phyloP scores from a whole-genome alignment of 1,140 invertebrate species.

The Pectinophora gossypiella region DNA sequence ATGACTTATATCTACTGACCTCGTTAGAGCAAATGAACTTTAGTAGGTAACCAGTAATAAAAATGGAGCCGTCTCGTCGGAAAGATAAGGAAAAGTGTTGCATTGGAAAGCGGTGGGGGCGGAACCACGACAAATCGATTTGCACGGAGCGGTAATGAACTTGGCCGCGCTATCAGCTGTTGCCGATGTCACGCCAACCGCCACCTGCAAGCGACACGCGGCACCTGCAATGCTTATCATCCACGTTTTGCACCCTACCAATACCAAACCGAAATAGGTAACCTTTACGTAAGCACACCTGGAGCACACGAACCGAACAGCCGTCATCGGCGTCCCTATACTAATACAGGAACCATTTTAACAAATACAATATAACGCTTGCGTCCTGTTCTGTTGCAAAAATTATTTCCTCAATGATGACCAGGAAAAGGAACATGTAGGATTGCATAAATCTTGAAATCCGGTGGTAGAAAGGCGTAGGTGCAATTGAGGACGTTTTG shows the following conservation, averaged over 20 bases:
- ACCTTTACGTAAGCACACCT: not conserved
- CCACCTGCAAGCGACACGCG: slow-evolving; percentile 15
- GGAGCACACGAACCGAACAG: not conserved
- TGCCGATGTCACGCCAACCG: slow-evolving; percentile 31
- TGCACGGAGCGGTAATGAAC: slow-evolving; percentile 66
- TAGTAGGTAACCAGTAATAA: not conserved
- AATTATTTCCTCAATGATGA: not conserved
- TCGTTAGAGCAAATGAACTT: not conserved
- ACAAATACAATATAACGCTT: too few relatives aligned
- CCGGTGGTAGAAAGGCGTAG: too few relatives aligned
- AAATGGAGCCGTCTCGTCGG: slow-evolving; percentile 8
- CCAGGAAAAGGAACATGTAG: not conserved
- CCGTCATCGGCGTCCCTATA: too few relatives aligned
- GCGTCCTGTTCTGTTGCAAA: not conserved
- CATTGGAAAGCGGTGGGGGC: slow-evolving; percentile 52
- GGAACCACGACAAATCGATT: slow-evolving; percentile 58
- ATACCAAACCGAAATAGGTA: not conserved
- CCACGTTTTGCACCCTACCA: not conserved
- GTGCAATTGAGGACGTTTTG: too few relatives aligned
- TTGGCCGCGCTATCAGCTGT: slow-evolving; percentile 60
- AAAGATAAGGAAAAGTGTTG: slow-evolving; percentile 37
- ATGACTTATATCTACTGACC: not conserved
- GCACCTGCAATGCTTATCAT: slow-evolving; percentile 36
- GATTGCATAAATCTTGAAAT: too few relatives aligned
- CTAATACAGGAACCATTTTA: too few relatives aligned